These are phyloP conservation scores for Epinotia ramella DNA, from an alignment of 2,888 invertebrate genomes.

Conservation along the genomic window DNA sequence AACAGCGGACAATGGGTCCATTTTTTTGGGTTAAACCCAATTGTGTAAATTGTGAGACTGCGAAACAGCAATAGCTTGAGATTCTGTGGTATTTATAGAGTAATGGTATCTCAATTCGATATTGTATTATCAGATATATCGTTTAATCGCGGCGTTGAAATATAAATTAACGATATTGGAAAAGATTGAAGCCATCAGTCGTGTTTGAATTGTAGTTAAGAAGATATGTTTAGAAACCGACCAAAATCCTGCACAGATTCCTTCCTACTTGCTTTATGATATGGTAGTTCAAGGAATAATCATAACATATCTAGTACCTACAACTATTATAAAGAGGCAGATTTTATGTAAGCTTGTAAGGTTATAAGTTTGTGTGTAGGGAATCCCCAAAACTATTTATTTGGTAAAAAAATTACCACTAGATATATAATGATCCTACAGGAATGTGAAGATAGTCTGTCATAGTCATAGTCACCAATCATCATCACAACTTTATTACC, in stretches of 20 bases:
- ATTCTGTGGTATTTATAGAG: background rate
- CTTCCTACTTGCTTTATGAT: background rate
- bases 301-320: too few species aligned
- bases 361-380: too few species aligned
- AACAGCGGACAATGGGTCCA: slow-evolving; percentile 32
- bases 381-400: too few species aligned
- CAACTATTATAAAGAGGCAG: too few species aligned
- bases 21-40: slow-evolving; percentile 8
- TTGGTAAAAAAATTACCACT: too few species aligned
- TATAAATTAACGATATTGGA: background rate
- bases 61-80: background rate
- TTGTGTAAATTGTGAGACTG: slow-evolving; percentile 6
- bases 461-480: too few species aligned
- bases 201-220: background rate
- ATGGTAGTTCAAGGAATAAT: too few species aligned
- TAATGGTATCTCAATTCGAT: background rate
- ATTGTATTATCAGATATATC: background rate
- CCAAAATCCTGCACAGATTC: background rate
- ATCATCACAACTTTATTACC: too few species aligned
- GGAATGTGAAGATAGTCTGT: too few species aligned
- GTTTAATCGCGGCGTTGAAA: background rate
- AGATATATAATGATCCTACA: too few species aligned
- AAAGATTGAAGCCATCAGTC: background rate
- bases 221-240: background rate
- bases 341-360: too few species aligned